phyloP scores from a whole-genome alignment of 2,113 vertebrate species.

The Neopipo cinnamomea region DNA sequence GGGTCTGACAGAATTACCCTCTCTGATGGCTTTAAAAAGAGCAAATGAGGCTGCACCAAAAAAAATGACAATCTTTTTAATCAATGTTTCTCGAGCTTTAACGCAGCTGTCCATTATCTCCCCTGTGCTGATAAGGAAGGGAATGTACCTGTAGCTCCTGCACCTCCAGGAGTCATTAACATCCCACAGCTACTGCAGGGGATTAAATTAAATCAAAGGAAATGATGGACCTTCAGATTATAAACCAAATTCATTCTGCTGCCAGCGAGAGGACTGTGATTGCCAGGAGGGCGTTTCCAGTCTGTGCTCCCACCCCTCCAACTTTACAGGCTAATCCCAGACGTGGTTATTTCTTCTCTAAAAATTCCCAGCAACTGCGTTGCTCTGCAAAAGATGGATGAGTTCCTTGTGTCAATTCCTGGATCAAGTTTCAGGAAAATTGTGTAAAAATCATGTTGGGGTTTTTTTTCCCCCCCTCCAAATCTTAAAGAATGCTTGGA shows the following conservation, averaged over 20 bases:
- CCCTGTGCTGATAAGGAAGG: neutral
- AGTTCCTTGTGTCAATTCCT: neutral
- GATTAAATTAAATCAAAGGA: neutral
- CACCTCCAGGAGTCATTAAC: neutral
- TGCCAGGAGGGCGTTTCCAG: neutral
- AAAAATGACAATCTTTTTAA: neutral
- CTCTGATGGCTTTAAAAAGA: neutral
- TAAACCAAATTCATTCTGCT: neutral
- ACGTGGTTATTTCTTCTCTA: accelerated
- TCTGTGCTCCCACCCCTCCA: neutral
- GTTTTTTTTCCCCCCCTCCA: neutral
- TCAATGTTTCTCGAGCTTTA: neutral
- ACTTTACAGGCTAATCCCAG: neutral
- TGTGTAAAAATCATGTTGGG: accelerated
- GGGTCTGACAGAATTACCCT: neutral
- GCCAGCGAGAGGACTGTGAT: neutral
- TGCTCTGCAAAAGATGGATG: neutral
- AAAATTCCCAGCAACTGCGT: neutral
- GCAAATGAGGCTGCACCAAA: neutral
- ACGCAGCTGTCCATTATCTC: neutral
- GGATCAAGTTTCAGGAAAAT: neutral
- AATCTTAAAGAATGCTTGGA: neutral
- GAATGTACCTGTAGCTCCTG: neutral
- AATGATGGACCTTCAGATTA: neutral
- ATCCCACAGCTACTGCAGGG: neutral